Evolutionary conservation across 2,113 vertebrate species (phyloP).

Genomic region (Phocoena phocoena): DNA sequence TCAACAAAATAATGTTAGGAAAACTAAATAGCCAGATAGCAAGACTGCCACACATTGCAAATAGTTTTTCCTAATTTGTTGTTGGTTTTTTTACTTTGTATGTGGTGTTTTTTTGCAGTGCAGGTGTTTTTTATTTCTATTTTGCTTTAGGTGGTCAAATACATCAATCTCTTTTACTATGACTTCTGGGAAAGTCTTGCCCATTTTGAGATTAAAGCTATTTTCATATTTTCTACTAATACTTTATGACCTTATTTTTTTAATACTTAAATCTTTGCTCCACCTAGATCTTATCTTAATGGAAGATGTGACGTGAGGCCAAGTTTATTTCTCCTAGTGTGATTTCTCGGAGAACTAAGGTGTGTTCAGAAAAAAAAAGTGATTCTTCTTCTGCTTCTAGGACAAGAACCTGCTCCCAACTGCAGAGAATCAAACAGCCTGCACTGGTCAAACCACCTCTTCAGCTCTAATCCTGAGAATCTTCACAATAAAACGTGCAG

Average conservation of each 20-base stretch:
- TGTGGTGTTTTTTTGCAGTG: neutral
- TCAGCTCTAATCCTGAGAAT: neutral
- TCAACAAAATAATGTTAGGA: neutral
- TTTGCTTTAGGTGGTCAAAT: neutral
- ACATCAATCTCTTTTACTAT: neutral
- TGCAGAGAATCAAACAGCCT: neutral
- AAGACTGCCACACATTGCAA: neutral
- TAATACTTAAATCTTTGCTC: neutral
- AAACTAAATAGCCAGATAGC: neutral
- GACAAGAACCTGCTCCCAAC: neutral
- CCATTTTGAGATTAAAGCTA: constrained; percentile 10
- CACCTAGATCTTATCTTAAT: neutral
- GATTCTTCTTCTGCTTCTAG: neutral
- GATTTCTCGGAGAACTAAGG: neutral
- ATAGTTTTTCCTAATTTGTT: neutral
- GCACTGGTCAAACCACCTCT: neutral
- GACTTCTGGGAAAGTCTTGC: neutral
- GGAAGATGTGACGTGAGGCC: neutral
- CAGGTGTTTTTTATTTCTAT: neutral
- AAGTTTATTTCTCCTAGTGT: neutral
- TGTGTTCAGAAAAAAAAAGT: neutral
- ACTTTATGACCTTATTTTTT: neutral
- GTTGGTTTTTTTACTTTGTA: neutral
- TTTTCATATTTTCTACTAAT: neutral
- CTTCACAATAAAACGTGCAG: accelerated